Percentiles rank a stretch among this genome's conserved stretches.
These are phyloP conservation scores for Altica lythri DNA, from an alignment of 2,888 invertebrate species.

Conservation along the genomic window DNA sequence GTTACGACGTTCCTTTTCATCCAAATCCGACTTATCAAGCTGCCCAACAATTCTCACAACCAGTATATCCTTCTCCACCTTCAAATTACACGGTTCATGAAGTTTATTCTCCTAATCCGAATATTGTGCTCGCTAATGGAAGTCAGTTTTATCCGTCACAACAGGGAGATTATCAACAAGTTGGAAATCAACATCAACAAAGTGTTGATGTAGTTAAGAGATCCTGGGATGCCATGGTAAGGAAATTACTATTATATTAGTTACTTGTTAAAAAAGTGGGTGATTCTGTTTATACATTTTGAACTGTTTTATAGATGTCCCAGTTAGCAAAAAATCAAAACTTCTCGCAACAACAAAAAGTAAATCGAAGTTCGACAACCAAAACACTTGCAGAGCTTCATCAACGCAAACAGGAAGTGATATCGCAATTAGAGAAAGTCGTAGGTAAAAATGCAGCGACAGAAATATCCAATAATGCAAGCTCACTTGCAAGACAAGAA, in stretches of 20 bases:
- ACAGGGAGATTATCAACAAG: conserved; percentile 34
- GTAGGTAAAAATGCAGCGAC: conserved; percentile 60
- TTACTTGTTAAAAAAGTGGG: neutral
- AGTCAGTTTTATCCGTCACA: conserved; percentile 51
- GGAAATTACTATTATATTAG: conserved; percentile 1
- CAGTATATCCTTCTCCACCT: conserved; percentile 27
- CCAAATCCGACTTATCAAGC: conserved; percentile 38
- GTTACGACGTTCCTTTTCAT: conserved; percentile 51
- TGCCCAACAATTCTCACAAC: conserved; percentile 29
- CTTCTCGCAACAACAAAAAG: conserved; percentile 38
- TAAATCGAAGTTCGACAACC: conserved; percentile 52
- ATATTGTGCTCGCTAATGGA: conserved; percentile 47
- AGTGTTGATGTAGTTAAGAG: conserved; percentile 38
- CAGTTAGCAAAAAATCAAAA: conserved; percentile 45
- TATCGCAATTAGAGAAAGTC: conserved; percentile 65
- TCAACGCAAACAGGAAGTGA: conserved; percentile 66
- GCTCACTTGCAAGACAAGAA: conserved; percentile 54
- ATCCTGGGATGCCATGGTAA: conserved; percentile 49
- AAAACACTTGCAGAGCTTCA: conserved; percentile 64
- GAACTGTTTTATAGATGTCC: conserved; percentile 23
- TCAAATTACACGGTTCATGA: conserved; percentile 37
- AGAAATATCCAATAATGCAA: conserved; percentile 55
- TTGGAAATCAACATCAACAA: conserved; percentile 26
- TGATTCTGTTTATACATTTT: neutral
- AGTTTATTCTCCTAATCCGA: conserved; percentile 35